These are phyloP conservation scores for Ophioninae sp. DNA, from an alignment of 2,888 invertebrate species.

Conservation along the genomic window DNA sequence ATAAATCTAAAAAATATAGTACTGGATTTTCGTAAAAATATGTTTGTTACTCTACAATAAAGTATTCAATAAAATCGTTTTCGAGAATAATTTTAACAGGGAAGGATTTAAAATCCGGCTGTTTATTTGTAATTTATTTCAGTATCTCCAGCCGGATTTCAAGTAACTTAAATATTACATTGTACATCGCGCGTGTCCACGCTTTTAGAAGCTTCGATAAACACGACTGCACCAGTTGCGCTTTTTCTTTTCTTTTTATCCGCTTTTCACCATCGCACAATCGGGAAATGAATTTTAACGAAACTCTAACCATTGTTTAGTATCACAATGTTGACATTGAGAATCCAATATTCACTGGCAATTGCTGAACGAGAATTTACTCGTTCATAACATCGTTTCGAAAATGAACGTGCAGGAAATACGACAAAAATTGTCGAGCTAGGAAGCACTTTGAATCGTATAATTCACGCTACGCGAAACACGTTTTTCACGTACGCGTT, in stretches of 20 bases:
- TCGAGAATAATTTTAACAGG: conserved; percentile 73
- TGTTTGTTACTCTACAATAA: conserved; percentile 70
- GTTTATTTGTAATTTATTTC: conserved; percentile 47
- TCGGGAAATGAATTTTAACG: conserved; percentile 14
- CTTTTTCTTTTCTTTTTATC: conserved; percentile 10
- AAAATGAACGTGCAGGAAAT: not conserved
- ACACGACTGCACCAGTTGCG: conserved; percentile 48
- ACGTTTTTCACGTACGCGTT: not conserved
- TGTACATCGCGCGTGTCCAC: conserved; percentile 56
- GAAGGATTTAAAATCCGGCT: conserved; percentile 68
- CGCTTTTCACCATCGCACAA: not conserved
- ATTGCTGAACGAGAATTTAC: conserved; percentile 15
- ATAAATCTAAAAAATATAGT: conserved; percentile 75
- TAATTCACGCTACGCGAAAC: not conserved
- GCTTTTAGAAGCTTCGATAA: conserved; percentile 46
- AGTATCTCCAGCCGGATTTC: conserved; percentile 49
- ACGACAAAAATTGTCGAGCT: not conserved
- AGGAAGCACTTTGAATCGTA: not conserved
- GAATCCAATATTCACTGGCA: conserved; percentile 43
- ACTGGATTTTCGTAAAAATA: conserved; percentile 70
- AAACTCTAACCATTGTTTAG: conserved; percentile 31
- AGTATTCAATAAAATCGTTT: conserved; percentile 48
- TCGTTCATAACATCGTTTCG: not conserved
- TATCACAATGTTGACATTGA: conserved; percentile 51
- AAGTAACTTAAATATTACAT: conserved; percentile 59